phyloP scores from a whole-genome alignment of 1,140 invertebrate genomes.

The Aphelinus certus region DNA sequence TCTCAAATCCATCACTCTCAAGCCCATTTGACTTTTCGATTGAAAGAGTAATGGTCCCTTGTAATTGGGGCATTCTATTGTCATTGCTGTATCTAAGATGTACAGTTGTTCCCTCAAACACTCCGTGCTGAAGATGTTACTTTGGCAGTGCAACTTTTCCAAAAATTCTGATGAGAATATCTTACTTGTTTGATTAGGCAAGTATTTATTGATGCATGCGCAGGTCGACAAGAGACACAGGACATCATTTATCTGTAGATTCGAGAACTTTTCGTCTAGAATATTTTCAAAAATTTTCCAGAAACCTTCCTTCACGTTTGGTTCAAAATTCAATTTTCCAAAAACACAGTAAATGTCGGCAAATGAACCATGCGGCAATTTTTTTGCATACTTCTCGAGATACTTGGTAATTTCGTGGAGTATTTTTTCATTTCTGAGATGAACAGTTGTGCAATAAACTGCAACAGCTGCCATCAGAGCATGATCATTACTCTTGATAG shows the following conservation, averaged over 20 bases:
- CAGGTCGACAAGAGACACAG: slow-evolving; percentile 73
- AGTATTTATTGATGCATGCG: slow-evolving; percentile 73
- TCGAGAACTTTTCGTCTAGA: slow-evolving; percentile 70
- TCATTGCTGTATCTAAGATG: slow-evolving; percentile 73
- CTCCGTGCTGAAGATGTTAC: slow-evolving; percentile 45
- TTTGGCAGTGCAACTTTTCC: slow-evolving; percentile 66
- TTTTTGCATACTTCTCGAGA: slow-evolving; percentile 66
- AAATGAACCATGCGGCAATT: slow-evolving; percentile 67
- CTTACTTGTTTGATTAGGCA: slow-evolving; percentile 71
- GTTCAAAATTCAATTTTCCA: slow-evolving; percentile 72
- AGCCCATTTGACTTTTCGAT: neutral
- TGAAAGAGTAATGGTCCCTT: slow-evolving; percentile 70
- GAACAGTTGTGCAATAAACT: slow-evolving; percentile 72
- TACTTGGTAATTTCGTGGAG: slow-evolving; percentile 70
- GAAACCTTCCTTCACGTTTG: slow-evolving; percentile 67
- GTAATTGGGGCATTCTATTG: slow-evolving; percentile 71
- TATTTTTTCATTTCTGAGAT: slow-evolving; percentile 69
- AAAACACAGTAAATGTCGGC: slow-evolving; percentile 71
- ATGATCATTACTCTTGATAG: slow-evolving; percentile 63
- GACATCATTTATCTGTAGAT: slow-evolving; percentile 70
- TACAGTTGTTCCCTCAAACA: slow-evolving; percentile 67
- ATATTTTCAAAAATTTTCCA: slow-evolving; percentile 70
- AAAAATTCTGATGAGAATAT: slow-evolving; percentile 74
- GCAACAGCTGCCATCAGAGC: slow-evolving; percentile 70
- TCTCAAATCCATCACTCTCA: slow-evolving; percentile 64